Base-by-base conservation (phyloP, 2,113 vertebrate species). In the Turdus rufiventris region DNA sequence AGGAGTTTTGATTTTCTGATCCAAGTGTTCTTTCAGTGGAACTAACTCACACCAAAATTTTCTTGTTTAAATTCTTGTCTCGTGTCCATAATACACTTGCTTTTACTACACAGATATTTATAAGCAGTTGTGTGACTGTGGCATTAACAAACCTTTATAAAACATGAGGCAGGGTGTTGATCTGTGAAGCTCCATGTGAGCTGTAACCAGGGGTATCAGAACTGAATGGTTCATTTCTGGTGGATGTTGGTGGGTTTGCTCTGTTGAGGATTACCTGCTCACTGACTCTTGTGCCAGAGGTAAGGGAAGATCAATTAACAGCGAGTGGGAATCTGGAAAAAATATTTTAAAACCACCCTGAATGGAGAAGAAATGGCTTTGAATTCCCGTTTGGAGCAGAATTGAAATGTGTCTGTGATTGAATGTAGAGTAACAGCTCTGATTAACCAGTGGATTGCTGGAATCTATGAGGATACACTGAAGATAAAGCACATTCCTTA, bases 21-120 rank as follows among this genome's bases (percentile, higher is more conserved):
- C 13, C 11, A 53, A 51, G 16, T 18, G 18, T 8, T 87, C 38
- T 71, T 66, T 28, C 51, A 36, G 28, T 81, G 53, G n/a, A 66
- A 62, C 18, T 45, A 72, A 50, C 25, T 62, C 10, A 3, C 5
- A 14, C 18, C 0, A 2, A 50, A 45, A 60, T 91, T 40, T 84
- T 10, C 33, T 76, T 56, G n/a, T 12, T 72, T 61, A 38, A 68
- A n/a, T 85, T 96, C 38, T 73, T 1, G 0, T n/a, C 51, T 85
- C 2, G 0, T n/a, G 42, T 33, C 6, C 6, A 2, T 11, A 11
- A 19, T 57, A 13, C 7, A n/a, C 33, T 53, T 76, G 33, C 12
- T 65, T 48, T 79, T 75, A 26, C 28, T 33, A 0, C 8, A 3
- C 2, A 56, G 68, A 51, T 76, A 13, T 45, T 43, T 47, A 21